These are phyloP conservation scores for Siniperca undulata DNA, from an alignment of 2,797 vertebrate genomes.

Conservation along the genomic window DNA sequence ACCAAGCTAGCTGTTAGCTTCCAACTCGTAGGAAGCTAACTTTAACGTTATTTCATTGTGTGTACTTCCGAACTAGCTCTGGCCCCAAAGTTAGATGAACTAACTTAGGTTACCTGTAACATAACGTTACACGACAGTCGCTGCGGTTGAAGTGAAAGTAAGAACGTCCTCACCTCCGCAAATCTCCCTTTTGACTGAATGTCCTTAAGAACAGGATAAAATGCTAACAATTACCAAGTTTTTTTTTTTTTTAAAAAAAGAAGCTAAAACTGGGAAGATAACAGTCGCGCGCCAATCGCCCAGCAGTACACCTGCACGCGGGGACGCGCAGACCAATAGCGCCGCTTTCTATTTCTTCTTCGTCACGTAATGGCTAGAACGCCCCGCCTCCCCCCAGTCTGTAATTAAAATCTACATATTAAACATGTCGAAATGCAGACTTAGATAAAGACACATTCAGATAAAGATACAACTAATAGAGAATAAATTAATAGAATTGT, in stretches of 20 bases:
- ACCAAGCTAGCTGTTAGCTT: not conserved
- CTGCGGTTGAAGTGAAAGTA: not conserved
- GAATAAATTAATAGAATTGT: not conserved
- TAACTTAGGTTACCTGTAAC: too few relatives aligned
- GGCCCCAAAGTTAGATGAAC: not conserved
- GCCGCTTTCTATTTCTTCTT: not conserved
- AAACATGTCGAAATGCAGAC: not conserved
- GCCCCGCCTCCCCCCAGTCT: not conserved
- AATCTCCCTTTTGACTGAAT: not conserved
- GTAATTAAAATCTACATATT: not conserved
- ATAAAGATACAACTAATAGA: not conserved
- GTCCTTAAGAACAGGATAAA: not conserved
- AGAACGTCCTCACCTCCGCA: not conserved
- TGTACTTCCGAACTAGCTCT: not conserved
- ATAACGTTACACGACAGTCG: not conserved
- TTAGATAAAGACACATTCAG: not conserved
- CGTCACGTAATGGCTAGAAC: not conserved
- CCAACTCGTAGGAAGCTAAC: not conserved
- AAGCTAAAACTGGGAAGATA: not conserved
- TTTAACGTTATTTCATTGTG: not conserved
- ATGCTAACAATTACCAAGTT: not conserved
- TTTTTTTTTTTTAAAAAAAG: too few relatives aligned
- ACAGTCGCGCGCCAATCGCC: conserved; percentile 1
- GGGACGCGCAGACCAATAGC: not conserved
- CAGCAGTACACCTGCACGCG: conserved; percentile 28